Evolutionary conservation across 2,797 vertebrate species (phyloP).

Genomic region (Podargus strigoides): DNA sequence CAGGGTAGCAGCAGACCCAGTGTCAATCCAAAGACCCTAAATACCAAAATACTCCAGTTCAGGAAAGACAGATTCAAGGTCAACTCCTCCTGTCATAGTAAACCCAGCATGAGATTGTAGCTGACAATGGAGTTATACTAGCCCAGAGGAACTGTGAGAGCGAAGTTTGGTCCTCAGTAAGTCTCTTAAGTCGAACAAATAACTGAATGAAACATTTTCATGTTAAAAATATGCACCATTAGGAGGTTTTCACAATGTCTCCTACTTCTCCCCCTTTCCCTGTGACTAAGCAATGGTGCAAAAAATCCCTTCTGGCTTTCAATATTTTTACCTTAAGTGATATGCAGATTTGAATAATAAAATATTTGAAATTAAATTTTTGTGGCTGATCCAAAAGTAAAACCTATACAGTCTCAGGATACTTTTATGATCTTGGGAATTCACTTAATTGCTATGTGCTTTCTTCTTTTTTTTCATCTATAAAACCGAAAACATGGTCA

Average conservation of each 20-base stretch:
- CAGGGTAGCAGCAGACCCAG: neutral
- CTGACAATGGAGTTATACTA: neutral
- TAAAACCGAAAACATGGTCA: neutral
- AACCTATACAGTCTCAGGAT: neutral
- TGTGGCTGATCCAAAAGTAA: neutral
- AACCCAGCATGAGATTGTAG: neutral
- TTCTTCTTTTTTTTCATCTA: neutral
- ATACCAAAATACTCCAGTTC: neutral
- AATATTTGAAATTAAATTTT: neutral
- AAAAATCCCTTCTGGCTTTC: neutral
- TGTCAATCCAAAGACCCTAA: neutral
- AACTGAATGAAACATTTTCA: neutral
- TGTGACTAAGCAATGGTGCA: neutral
- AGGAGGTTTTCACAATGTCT: neutral
- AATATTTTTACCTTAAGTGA: neutral
- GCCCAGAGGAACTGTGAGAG: neutral
- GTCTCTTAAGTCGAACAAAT: neutral
- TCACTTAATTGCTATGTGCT: neutral
- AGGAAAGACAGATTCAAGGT: neutral
- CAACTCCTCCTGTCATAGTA: neutral
- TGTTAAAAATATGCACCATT: neutral
- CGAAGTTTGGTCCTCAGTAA: neutral
- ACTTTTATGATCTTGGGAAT: neutral
- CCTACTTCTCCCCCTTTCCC: rapidly evolving
- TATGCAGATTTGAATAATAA: neutral